These are phyloP conservation scores for Hipposideros larvatus DNA, from an alignment of 2,797 vertebrate species.

Conservation along the genomic window DNA sequence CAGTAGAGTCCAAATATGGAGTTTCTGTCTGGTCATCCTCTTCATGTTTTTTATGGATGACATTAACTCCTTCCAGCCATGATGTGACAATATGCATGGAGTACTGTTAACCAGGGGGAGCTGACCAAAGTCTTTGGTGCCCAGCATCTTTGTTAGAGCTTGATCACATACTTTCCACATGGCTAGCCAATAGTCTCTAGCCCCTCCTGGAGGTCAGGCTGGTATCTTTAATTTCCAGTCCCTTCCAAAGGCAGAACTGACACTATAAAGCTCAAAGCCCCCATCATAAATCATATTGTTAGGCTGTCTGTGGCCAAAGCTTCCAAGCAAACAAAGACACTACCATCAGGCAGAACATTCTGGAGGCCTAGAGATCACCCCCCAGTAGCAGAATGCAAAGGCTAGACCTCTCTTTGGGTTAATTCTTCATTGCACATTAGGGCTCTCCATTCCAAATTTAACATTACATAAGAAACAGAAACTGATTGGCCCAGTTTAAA, in stretches of 20 bases:
- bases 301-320: not conserved
- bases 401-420: not conserved
- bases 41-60: not conserved
- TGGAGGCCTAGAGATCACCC: not conserved
- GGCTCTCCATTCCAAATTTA: not conserved
- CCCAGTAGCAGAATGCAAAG: not conserved
- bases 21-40: not conserved
- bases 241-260: not conserved
- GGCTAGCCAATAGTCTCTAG: not conserved
- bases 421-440: not conserved
- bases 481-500: not conserved
- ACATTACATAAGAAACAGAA: not conserved
- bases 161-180: not conserved
- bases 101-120: not conserved
- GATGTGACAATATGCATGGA: not conserved
- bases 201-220: not conserved
- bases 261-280: not conserved
- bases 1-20: accelerated
- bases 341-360: not conserved
- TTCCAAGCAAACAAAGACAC: not conserved
- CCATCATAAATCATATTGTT: not conserved
- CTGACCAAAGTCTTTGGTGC: not conserved
- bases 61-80: not conserved
- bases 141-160: not conserved
- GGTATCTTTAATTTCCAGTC: not conserved